phyloP scores from a whole-genome alignment of 2,888 invertebrate genomes.

The Julus scanicus region DNA sequence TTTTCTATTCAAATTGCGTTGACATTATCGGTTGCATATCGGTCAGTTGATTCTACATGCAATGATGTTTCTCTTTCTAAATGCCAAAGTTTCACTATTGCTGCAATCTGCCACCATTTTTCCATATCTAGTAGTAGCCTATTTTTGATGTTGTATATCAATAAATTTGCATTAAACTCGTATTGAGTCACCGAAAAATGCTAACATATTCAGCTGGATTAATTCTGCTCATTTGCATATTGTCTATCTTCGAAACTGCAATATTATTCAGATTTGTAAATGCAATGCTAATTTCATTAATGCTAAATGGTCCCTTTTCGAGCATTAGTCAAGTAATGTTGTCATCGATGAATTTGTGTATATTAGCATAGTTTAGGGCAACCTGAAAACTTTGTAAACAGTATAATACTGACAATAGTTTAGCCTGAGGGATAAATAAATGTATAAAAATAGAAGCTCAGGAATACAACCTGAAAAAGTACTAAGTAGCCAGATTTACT shows the following conservation, averaged over 20 bases:
- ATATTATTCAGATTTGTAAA: slow-evolving; percentile 25
- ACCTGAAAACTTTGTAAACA: neutral
- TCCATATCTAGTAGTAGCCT: neutral
- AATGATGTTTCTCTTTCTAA: neutral
- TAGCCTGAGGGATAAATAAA: neutral
- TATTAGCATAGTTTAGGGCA: neutral
- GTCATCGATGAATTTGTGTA: neutral
- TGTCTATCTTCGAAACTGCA: neutral
- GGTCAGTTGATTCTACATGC: neutral
- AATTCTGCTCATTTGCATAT: slow-evolving; percentile 32
- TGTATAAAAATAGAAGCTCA: no score
- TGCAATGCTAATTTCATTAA: slow-evolving; percentile 18
- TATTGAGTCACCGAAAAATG: neutral
- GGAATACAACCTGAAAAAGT: no score
- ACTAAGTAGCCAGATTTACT: no score
- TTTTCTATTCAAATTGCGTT: neutral
- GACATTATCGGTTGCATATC: neutral
- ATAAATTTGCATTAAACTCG: slow-evolving; percentile 46
- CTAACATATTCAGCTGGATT: neutral
- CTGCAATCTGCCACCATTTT: neutral
- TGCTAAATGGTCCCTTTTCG: neutral
- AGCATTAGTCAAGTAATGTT: neutral
- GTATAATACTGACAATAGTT: neutral
- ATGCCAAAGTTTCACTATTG: neutral
- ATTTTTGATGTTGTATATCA: neutral